Conservation (phyloP, 2,888 invertebrate genomes). For the Cloeon dipterum region DNA sequence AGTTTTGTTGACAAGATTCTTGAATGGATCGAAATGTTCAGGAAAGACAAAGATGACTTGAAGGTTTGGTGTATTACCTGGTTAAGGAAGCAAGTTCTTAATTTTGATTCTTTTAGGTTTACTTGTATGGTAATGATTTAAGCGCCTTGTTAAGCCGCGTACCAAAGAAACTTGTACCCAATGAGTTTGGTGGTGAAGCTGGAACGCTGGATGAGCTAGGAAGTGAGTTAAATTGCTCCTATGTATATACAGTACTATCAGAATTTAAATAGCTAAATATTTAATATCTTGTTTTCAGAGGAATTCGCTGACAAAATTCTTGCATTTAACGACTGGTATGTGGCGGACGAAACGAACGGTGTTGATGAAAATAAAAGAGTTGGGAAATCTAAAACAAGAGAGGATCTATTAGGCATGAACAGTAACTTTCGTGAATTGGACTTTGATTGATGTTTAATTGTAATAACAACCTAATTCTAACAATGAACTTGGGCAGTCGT, state of each 20-base stretch:
- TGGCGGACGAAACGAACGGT: conserved; percentile 11
- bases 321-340: conserved; percentile 13
- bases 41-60: conserved; percentile 14
- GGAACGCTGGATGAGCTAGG: conserved; percentile 11
- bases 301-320: too few relatives aligned
- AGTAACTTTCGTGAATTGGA: conserved; percentile 16
- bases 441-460: too few relatives aligned
- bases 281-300: too few relatives aligned
- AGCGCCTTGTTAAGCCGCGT: conserved; percentile 18
- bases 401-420: conserved; percentile 14
- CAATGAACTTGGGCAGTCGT: too few relatives aligned
- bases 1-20: conserved; percentile 13
- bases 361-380: conserved; percentile 15
- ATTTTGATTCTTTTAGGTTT: too few relatives aligned
- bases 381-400: conserved; percentile 12
- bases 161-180: conserved; percentile 18
- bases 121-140: conserved; percentile 23
- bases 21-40: conserved; percentile 12
- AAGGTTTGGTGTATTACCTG: too few relatives aligned
- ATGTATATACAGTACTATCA: too few relatives aligned
- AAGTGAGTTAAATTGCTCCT: too few relatives aligned
- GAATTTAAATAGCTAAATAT: too few relatives aligned
- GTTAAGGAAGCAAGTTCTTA: too few relatives aligned
- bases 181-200: conserved; percentile 20
- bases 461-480: too few relatives aligned